Evolutionary conservation across 2,113 vertebrate species (phyloP).

Genomic region (Illadopsis cleaveri): DNA sequence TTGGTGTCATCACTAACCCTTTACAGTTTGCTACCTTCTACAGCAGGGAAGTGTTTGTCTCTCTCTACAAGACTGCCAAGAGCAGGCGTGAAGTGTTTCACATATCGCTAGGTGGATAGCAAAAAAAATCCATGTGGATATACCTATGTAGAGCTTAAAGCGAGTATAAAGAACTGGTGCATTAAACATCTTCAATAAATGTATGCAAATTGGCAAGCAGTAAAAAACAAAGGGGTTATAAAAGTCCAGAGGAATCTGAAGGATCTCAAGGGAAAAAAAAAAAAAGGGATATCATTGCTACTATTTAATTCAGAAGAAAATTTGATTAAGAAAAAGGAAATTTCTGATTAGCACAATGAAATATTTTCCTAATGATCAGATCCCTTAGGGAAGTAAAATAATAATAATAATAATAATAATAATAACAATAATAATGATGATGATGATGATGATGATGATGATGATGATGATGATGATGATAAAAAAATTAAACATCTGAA

Average conservation of each 20-base stretch:
- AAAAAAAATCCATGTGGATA: neutral
- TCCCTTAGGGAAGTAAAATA: neutral
- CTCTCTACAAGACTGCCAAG: neutral
- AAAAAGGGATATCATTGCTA: neutral
- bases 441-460: neutral
- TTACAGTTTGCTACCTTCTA: neutral
- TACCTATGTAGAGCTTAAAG: neutral
- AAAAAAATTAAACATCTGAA: neutral
- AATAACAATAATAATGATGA: neutral
- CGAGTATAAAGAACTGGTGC: neutral
- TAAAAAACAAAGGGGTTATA: neutral
- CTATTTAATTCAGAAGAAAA: neutral
- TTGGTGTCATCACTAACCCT: neutral
- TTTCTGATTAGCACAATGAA: neutral
- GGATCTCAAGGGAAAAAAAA: neutral
- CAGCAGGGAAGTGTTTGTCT: neutral
- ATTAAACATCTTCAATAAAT: neutral
- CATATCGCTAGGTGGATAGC: neutral
- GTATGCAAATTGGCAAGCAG: neutral
- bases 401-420: neutral
- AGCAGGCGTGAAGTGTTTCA: neutral
- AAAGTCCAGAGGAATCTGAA: neutral
- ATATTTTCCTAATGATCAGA: neutral
- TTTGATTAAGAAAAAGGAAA: neutral
- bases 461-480: neutral